phyloP scores from a whole-genome alignment of 1,140 invertebrate genomes.

The Dreissena rostriformis region DNA sequence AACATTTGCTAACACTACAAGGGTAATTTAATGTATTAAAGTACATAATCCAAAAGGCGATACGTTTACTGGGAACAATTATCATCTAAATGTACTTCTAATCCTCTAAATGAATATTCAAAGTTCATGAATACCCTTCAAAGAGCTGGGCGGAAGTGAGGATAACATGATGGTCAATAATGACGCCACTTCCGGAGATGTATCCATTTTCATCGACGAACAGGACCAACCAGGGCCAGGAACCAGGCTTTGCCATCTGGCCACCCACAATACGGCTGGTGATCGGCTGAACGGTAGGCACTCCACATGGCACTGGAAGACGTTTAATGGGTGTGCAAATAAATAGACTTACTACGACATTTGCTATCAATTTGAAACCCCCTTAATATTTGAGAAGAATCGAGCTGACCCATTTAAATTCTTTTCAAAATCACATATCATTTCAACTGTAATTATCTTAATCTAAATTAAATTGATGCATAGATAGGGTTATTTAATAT shows the following conservation, averaged over 20 bases:
- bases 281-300: conserved; percentile 48
- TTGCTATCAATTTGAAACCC: too few species aligned
- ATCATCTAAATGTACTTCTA: background rate
- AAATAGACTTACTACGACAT: too few species aligned
- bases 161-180: conserved; percentile 37
- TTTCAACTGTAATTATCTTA: too few species aligned
- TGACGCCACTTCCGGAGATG: conserved; percentile 47
- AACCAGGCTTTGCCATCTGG: conserved; percentile 23
- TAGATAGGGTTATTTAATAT: too few species aligned
- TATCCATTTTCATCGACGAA: conserved; percentile 48
- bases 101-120: background rate
- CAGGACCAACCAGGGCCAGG: conserved; percentile 46
- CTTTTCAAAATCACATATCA: too few species aligned
- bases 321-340: too few species aligned
- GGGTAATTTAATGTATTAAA: too few species aligned
- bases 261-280: conserved; percentile 48
- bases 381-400: too few species aligned
- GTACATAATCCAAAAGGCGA: too few species aligned
- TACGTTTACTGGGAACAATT: background rate
- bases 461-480: too few species aligned
- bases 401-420: too few species aligned
- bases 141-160: conserved; percentile 50
- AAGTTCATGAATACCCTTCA: conserved; percentile 29
- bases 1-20: too few species aligned
- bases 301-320: conserved; percentile 18